These are phyloP conservation scores for Eupleurogrammus muticus DNA, from an alignment of 2,797 vertebrate species.

Conservation along the genomic window DNA sequence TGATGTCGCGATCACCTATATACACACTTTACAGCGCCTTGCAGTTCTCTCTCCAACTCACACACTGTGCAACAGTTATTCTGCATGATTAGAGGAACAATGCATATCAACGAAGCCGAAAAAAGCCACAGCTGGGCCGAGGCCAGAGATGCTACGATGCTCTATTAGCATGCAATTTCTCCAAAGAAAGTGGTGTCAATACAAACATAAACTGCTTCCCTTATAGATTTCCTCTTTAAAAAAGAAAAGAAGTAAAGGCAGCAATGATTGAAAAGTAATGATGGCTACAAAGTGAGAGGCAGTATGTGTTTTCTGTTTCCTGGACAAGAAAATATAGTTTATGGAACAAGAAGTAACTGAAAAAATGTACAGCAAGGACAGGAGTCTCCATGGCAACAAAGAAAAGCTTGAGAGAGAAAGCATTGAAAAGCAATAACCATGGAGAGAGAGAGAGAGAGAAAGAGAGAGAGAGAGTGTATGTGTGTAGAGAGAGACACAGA, in stretches of 20 bases:
- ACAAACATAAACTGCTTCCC: constrained; percentile 56
- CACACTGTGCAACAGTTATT: constrained; percentile 35
- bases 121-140: constrained; percentile 78
- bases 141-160: constrained; percentile 64
- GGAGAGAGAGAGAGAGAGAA: constrained; percentile 13
- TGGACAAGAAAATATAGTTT: constrained; percentile 42
- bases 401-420: constrained; percentile 62
- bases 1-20: too few species aligned
- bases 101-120: constrained; percentile 80
- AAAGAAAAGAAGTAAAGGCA: not conserved
- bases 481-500: constrained; percentile 12
- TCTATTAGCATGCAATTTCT: constrained; percentile 46
- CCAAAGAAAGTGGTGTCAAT: constrained; percentile 53
- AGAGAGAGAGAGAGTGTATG: not conserved
- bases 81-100: constrained; percentile 72
- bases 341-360: constrained; percentile 44
- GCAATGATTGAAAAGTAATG: not conserved
- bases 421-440: constrained; percentile 51
- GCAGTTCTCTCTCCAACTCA: not conserved
- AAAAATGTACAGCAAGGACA: constrained; percentile 54
- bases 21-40: too few species aligned
- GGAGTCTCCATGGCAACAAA: constrained; percentile 77
- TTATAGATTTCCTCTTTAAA: constrained; percentile 49
- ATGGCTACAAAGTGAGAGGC: constrained; percentile 30
- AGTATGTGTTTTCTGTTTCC: constrained; percentile 37